phyloP scores from a whole-genome alignment of 1,140 invertebrate species.

The Nephotettix cincticeps region DNA sequence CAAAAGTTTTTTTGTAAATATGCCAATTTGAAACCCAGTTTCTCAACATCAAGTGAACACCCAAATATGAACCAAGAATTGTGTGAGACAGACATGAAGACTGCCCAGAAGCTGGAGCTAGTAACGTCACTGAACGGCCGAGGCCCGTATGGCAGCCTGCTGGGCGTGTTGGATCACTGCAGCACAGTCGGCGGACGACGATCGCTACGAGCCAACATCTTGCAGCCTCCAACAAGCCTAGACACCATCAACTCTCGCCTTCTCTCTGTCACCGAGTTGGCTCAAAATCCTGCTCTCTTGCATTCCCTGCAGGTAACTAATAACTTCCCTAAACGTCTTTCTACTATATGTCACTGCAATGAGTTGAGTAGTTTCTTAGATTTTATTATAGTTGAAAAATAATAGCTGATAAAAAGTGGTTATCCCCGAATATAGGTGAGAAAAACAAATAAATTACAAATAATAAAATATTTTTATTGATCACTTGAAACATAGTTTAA shows the following conservation, averaged over 20 bases:
- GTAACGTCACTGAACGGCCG: slow-evolving; percentile 56
- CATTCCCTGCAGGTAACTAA: slow-evolving; percentile 53
- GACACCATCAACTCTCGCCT: slow-evolving; percentile 65
- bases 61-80: neutral
- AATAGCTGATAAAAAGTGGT: too few species aligned
- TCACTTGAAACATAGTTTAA: too few species aligned
- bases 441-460: too few species aligned
- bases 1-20: neutral
- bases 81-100: slow-evolving; percentile 59
- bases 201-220: slow-evolving; percentile 71
- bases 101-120: slow-evolving; percentile 70
- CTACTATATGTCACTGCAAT: too few species aligned
- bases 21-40: neutral
- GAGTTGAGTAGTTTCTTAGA: too few species aligned
- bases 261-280: slow-evolving; percentile 72
- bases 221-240: slow-evolving; percentile 74
- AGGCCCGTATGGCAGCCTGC: slow-evolving; percentile 55
- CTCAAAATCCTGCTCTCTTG: slow-evolving; percentile 61
- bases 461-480: too few species aligned
- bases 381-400: too few species aligned
- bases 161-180: slow-evolving; percentile 75
- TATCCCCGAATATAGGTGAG: too few species aligned
- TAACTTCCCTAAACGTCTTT: too few species aligned
- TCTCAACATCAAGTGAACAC: neutral
- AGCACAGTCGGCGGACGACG: slow-evolving; percentile 74